A percentile compares a stretch with the other conserved stretches of the same genome.
These are phyloP conservation scores for Trypoxylon attenuatum DNA, from an alignment of 2,888 invertebrate species.

Conservation along the genomic window DNA sequence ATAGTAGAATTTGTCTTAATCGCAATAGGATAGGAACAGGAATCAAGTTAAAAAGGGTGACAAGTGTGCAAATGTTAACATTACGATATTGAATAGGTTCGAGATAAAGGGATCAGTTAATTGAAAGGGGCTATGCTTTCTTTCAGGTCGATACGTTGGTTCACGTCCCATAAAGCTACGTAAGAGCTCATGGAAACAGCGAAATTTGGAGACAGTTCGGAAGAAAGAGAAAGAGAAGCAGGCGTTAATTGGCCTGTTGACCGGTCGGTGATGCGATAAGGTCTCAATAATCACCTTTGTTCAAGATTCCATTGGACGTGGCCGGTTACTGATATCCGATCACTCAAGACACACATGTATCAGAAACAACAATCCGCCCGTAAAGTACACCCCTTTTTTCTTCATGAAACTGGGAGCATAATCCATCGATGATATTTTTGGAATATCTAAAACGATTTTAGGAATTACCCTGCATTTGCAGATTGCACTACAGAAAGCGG, in stretches of 20 bases:
- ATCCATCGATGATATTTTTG: slow-evolving; percentile 2
- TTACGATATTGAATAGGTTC: no score
- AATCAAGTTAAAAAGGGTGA: no score
- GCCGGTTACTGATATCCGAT: not conserved
- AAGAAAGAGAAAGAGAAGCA: slow-evolving; percentile 98
- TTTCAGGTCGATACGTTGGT: slow-evolving; percentile 96
- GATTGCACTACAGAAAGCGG: not conserved
- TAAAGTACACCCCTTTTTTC: no score
- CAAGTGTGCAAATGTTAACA: no score
- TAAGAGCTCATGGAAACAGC: slow-evolving; percentile 96
- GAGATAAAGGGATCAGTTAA: not conserved
- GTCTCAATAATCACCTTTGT: not conserved
- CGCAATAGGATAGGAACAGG: no score
- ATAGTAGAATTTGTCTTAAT: no score
- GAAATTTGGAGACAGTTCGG: slow-evolving; percentile 93
- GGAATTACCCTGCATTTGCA: not conserved
- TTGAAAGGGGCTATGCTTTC: slow-evolving; percentile 12
- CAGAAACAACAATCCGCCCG: not conserved
- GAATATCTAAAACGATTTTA: not conserved
- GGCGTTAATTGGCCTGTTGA: slow-evolving; percentile 84
- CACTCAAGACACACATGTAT: not conserved
- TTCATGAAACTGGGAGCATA: not conserved
- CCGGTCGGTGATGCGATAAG: slow-evolving; percentile 75
- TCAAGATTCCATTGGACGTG: not conserved
- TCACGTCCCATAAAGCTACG: slow-evolving; percentile 98